phyloP scores from a whole-genome alignment of 2,113 vertebrate genomes.

The Protobothrops mucrosquamatus region DNA sequence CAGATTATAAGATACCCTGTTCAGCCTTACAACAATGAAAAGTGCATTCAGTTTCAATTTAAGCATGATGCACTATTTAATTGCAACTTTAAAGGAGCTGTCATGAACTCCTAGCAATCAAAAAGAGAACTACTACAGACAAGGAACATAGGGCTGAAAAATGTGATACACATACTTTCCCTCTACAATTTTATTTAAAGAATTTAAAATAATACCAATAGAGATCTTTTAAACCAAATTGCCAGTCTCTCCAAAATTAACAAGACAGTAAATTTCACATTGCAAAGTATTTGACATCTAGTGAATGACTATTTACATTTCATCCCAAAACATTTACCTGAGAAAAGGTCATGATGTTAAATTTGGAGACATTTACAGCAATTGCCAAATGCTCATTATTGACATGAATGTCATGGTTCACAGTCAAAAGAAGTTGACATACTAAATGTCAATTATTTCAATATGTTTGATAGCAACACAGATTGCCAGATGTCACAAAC shows the following conservation, averaged over 20 bases:
- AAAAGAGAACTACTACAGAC: constrained; percentile 15
- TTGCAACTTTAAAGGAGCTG: constrained; percentile 1
- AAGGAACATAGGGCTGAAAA: not conserved
- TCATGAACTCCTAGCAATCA: constrained; percentile 11
- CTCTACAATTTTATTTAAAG: constrained; percentile 39
- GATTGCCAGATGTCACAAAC: constrained; percentile 73
- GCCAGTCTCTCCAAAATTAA: constrained; percentile 70
- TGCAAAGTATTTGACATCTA: constrained; percentile 70
- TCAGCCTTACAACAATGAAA: not conserved
- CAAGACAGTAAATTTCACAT: constrained; percentile 70
- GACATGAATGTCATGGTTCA: constrained; percentile 78
- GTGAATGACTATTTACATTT: constrained; percentile 82
- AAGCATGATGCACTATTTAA: not conserved
- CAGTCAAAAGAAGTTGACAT: constrained; percentile 72
- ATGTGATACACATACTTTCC: not conserved
- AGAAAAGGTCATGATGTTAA: constrained; percentile 78
- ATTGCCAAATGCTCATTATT: constrained; percentile 80
- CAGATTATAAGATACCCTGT: not conserved
- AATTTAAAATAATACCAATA: constrained; percentile 52
- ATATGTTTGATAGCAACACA: constrained; percentile 74
- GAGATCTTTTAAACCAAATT: constrained; percentile 67
- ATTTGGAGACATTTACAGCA: constrained; percentile 82
- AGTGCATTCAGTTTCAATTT: not conserved
- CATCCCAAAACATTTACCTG: constrained; percentile 83
- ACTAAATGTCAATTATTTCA: constrained; percentile 81